These are phyloP conservation scores for Carollia perspicillata DNA, from an alignment of 2,113 vertebrate species.

Conservation along the genomic window DNA sequence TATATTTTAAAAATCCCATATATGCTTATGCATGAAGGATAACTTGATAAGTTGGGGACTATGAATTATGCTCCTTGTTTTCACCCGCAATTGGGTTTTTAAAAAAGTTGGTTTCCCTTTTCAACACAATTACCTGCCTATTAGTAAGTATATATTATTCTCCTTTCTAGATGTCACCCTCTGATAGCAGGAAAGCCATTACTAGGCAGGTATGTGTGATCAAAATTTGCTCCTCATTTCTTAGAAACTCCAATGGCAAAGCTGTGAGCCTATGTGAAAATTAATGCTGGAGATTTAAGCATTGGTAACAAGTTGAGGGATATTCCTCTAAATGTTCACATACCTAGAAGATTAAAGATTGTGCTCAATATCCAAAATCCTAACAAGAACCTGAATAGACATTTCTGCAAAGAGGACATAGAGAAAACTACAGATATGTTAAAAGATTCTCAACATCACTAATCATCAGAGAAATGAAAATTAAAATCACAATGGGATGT, in stretches of 20 bases:
- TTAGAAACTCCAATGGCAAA: background rate
- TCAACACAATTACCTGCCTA: background rate
- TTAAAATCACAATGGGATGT: background rate
- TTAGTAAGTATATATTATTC: background rate
- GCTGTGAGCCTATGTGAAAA: background rate
- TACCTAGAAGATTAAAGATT: background rate
- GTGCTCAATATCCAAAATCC: background rate
- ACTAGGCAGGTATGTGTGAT: background rate
- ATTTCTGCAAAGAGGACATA: background rate
- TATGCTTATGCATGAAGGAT: background rate
- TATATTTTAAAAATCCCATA: background rate
- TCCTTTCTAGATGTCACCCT: background rate
- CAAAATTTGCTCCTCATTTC: background rate
- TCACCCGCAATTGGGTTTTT: background rate
- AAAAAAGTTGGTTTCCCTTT: background rate
- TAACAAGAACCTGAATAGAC: background rate
- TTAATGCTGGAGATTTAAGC: background rate
- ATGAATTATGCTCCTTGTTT: background rate
- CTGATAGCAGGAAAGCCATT: background rate
- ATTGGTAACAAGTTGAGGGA: background rate
- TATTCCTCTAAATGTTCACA: background rate
- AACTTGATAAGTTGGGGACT: background rate
- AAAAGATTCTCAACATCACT: background rate
- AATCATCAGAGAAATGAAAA: background rate
- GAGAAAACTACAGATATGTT: background rate